These are phyloP conservation scores for Parnassius smintheus DNA, from an alignment of 2,888 invertebrate genomes.

Conservation along the genomic window DNA sequence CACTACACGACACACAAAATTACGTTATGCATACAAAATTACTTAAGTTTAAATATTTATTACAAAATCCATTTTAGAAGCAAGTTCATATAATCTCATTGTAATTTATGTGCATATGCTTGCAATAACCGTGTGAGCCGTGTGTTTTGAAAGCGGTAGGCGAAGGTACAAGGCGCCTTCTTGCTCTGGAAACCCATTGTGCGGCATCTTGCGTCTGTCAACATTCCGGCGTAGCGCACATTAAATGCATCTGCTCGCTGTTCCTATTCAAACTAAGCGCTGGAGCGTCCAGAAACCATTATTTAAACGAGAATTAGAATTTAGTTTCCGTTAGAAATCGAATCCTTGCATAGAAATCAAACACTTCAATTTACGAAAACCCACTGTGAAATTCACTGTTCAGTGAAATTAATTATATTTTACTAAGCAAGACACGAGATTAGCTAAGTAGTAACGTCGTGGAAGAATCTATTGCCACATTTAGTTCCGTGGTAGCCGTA, in stretches of 20 bases:
- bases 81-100: conserved; percentile 16
- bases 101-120: conserved; percentile 25
- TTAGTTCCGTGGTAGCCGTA: no score
- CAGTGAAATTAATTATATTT: no score
- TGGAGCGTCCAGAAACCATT: conserved; percentile 8
- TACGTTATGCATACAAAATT: no score
- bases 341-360: neutral
- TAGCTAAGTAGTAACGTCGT: no score
- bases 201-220: conserved; percentile 23
- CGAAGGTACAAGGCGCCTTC: conserved; percentile 9
- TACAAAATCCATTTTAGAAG: conserved; percentile 17
- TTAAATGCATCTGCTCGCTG: conserved; percentile 23
- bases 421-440: no score
- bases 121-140: conserved; percentile 14
- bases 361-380: no score
- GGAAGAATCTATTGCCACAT: no score
- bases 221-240: conserved; percentile 14
- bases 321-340: conserved; percentile 9
- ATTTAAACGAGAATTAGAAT: conserved; percentile 11
- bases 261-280: conserved; percentile 16
- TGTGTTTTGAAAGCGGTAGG: conserved; percentile 16
- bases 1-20: neutral
- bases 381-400: no score
- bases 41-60: neutral
- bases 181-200: conserved; percentile 15